Conservation (phyloP, 2,797 vertebrate species). For the Tokudaia tokunoshimensis region DNA sequence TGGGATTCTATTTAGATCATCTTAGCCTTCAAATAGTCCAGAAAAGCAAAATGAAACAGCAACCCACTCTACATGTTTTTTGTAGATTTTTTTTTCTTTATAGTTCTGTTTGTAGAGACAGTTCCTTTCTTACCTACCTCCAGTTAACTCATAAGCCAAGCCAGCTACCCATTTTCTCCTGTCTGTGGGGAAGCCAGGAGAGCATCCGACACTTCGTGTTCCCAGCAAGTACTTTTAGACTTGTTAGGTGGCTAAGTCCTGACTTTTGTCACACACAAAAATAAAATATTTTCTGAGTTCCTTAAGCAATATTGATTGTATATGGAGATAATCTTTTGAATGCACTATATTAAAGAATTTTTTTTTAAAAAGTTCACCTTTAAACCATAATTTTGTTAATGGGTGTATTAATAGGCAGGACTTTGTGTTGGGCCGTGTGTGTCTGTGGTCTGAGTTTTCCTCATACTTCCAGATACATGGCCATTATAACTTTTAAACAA, state of each 20-base stretch:
- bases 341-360: background rate
- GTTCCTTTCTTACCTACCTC: background rate
- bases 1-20: background rate
- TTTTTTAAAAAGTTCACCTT: background rate
- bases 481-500: slow-evolving; percentile 11
- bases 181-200: background rate
- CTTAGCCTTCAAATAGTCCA: background rate
- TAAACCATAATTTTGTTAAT: background rate
- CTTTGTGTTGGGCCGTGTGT: background rate
- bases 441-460: background rate
- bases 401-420: background rate
- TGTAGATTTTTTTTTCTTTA: background rate
- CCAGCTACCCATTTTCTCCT: background rate
- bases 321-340: background rate
- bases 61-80: background rate
- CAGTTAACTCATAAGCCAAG: background rate
- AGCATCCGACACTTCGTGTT: background rate
- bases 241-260: background rate
- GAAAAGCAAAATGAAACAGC: background rate
- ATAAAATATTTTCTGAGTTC: background rate
- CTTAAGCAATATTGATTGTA: background rate
- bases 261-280: background rate
- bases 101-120: background rate
- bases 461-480: background rate
- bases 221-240: background rate